Base-by-base conservation (phyloP, 2,797 vertebrate genomes). In the Linurgus olivaceus region DNA sequence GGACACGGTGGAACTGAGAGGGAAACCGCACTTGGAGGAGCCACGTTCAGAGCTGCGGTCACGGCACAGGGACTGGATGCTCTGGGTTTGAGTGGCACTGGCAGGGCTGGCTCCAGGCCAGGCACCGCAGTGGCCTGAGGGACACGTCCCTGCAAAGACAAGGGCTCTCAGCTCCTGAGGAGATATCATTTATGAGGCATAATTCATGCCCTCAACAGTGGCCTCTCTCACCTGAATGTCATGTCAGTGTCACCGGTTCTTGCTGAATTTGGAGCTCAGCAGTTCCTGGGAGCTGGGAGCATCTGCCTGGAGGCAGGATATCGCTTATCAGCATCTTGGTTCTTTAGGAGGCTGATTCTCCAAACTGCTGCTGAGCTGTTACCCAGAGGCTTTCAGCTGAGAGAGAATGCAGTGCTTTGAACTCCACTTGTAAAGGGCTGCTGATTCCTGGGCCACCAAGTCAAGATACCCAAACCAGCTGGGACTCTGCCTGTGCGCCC, bases 221-320 rank as follows among this genome's bases (percentile, higher is more conserved):
- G 66, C 80, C 70, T 86, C 66, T 88, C 51, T 88, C 84, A 85
- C 83, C 84, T 82, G 54, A 90, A 84, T 84, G 71, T 92, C 94
- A 85, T 42, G 71, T 87, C 80, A 88, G 88, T 79, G 93, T 89
- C 89, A 66, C 63, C 0, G 0, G 71, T 84, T 91, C 93, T 73
- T 63, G 71, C 86, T 89, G 81, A 93, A 68, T 96, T 86, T 75
- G 95, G 88, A 95, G 86, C 68, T 95, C 95, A 92, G 93, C 93
- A 93, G 62, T 92, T 96, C 70, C 76, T 80, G 93, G 75, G 75
- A 92, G 45, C 62, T 89, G 81, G 74, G 59, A 96, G 87, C 81
- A 80, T 86, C 88, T 94, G 90, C 61, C 85, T 44, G 48, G 57
- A 91, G 51, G 79, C 61, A 86, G 71, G 73, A 83, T 91, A 78